Evolutionary conservation across 2,113 vertebrate genomes (phyloP), one percentile per base, ranked within the genome.

Genomic region (Lutjanus erythropterus): DNA sequence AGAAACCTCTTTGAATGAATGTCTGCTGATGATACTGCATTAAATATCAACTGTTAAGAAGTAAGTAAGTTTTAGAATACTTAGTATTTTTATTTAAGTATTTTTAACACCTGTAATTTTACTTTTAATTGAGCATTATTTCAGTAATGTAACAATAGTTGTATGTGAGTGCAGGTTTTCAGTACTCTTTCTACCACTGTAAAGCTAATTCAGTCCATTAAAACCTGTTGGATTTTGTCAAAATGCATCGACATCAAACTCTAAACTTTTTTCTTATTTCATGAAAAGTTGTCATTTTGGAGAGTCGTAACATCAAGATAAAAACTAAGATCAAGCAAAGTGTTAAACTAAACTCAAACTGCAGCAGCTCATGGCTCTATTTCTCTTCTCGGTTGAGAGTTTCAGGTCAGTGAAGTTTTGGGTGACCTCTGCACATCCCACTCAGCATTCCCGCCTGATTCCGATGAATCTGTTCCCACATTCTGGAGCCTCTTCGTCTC

Each of bases 391-490:
- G 49, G 58, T 29, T 44, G n/a, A 42, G 39, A 64, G 35, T 60
- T 21, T 75, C 14, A 61, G 64, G 31, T 67, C 59, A 49, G 3
- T 35, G 44, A 75, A 10, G 72, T 49, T 47, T 60, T 16, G 19
- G 4, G 39, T 75, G 87, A 93, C 78, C 83, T 62, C 83, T 71
- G 71, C 69, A 71, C 80, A 71, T 86, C 85, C 75, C 60, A 49
- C 84, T 69, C 52, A 73, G 72, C 39, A 82, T 76, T 85, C 78
- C 81, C 62, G 39, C 80, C 68, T 66, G 70, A 84, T 78, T 79
- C 41, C 64, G 83, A 83, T 74, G 64, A 81, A 91, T 91, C 86
- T 87, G 80, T 87, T 93, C 88, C 91, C 90, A 92, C 89, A 91
- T 83, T 66, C 79, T 80, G 80, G 33, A 82, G 78, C 81, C 67